These are phyloP conservation scores for Oedothorax gibbosus DNA, from an alignment of 1,140 invertebrate species.

Conservation along the genomic window DNA sequence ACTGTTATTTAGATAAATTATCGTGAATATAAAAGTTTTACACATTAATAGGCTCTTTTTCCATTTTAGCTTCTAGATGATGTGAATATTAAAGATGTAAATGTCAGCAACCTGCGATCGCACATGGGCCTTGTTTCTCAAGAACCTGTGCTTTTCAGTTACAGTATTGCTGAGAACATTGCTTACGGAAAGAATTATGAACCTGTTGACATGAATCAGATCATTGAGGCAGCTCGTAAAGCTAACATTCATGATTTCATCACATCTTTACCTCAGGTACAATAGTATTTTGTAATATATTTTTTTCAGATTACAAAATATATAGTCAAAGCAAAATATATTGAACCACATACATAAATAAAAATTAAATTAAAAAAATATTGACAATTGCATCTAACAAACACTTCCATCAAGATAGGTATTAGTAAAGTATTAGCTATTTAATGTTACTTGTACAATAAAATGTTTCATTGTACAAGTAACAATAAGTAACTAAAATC, in stretches of 20 bases:
- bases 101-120: conserved; percentile 73
- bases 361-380: too few relatives aligned
- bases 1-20: background rate
- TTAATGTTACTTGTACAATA: too few relatives aligned
- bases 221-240: conserved; percentile 74
- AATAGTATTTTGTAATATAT: too few relatives aligned
- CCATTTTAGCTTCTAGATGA: conserved; percentile 72
- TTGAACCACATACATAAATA: too few relatives aligned
- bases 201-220: conserved; percentile 67
- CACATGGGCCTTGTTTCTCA: conserved; percentile 75
- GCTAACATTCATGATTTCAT: conserved; percentile 84
- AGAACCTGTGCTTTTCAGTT: conserved; percentile 73
- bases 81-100: conserved; percentile 76
- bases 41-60: background rate
- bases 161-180: conserved; percentile 73
- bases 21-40: background rate
- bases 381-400: too few relatives aligned
- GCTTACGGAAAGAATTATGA: conserved; percentile 66
- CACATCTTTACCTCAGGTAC: conserved; percentile 74
- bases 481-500: too few relatives aligned
- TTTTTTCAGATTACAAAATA: too few relatives aligned
- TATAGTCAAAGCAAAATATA: too few relatives aligned
- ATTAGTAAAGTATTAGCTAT: too few relatives aligned
- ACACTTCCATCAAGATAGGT: too few relatives aligned
- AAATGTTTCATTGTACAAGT: too few relatives aligned